Percentiles rank a stretch among this genome's conserved stretches.
Conservation (phyloP, 2,797 vertebrate genomes). For the Syngnathus rostellatus region DNA sequence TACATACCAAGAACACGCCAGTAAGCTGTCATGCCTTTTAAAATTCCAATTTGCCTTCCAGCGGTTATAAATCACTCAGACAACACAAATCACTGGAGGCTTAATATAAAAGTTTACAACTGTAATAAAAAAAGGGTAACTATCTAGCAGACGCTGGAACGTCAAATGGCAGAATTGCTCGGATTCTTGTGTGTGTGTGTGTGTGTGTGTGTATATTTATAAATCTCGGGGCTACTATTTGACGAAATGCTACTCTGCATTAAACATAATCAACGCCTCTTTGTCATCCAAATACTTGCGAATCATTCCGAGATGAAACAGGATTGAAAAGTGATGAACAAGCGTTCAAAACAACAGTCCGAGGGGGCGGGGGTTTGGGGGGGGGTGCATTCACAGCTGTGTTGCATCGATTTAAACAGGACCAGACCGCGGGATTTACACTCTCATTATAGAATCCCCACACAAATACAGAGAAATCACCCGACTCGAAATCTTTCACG, state of each 20-base stretch:
- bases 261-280: background rate
- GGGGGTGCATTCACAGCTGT: slow-evolving; percentile 30
- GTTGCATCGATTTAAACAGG: slow-evolving; percentile 34
- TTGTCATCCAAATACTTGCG: background rate
- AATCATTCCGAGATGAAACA: background rate
- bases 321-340: background rate
- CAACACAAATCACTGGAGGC: background rate
- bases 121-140: background rate
- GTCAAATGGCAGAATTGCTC: background rate
- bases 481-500: slow-evolving; percentile 16
- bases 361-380: slow-evolving; percentile 5
- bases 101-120: slow-evolving; percentile 5
- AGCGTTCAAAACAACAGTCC: background rate
- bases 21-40: background rate
- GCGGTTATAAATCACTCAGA: slow-evolving; percentile 1
- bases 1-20: background rate
- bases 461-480: slow-evolving; percentile 28
- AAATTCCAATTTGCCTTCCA: slow-evolving; percentile 2
- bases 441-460: slow-evolving; percentile 31
- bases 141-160: background rate
- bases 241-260: background rate
- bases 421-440: slow-evolving; percentile 34
- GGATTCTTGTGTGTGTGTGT: background rate
- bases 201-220: too few species aligned
- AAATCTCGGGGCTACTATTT: too few species aligned